Percentiles rank a stretch among this genome's conserved stretches.
Evolutionary conservation across 2,888 invertebrate species (phyloP).

Genomic region (Alentia gelatinosa): DNA sequence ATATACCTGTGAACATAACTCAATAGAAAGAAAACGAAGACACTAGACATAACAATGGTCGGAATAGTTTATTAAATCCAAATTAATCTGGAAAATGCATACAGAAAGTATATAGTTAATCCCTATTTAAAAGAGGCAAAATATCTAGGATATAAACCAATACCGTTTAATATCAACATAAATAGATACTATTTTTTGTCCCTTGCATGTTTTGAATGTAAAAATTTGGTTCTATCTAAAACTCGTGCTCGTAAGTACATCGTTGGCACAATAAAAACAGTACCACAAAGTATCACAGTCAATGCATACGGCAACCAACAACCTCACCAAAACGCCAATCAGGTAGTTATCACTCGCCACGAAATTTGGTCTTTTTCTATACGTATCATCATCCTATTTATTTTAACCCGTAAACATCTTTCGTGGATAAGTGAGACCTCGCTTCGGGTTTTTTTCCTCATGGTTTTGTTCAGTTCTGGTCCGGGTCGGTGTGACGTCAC

Average conservation of each 20-base stretch:
- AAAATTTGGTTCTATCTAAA: background rate
- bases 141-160: background rate
- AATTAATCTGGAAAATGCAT: background rate
- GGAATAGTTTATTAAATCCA: background rate
- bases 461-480: too few species aligned
- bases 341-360: too few species aligned
- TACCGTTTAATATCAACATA: too few species aligned
- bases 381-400: too few species aligned
- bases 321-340: background rate
- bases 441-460: too few species aligned
- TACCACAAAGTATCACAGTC: background rate
- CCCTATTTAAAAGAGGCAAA: background rate
- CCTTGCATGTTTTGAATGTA: background rate
- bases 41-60: background rate
- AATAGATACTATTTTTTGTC: background rate
- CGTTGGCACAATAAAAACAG: background rate
- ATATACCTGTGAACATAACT: background rate
- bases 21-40: background rate
- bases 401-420: too few species aligned
- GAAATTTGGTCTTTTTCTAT: too few species aligned
- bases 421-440: too few species aligned
- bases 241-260: background rate
- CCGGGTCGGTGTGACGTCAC: background rate
- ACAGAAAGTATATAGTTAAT: background rate
- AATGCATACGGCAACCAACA: background rate